Evolutionary conservation across 2,797 vertebrate genomes (phyloP).

Genomic region (Anomalospiza imberbis): DNA sequence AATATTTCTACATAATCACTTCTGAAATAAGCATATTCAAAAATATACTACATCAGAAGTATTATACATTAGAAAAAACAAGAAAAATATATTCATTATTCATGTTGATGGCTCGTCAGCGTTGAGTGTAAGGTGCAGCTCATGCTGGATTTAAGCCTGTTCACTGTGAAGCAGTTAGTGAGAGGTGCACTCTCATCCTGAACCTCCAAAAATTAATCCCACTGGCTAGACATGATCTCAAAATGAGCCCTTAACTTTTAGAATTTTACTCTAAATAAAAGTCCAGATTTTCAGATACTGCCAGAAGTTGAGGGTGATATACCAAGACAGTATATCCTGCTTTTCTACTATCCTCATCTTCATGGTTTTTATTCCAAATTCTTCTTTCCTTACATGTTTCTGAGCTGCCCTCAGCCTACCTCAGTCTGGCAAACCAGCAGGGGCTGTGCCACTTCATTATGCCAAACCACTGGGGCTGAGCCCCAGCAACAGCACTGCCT

Average conservation of each 20-base stretch:
- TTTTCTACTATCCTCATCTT: neutral
- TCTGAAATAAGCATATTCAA: neutral
- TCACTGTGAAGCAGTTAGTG: neutral
- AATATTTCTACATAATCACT: neutral
- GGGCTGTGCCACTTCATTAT: neutral
- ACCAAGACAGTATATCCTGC: neutral
- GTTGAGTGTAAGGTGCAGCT: neutral
- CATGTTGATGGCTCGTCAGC: neutral
- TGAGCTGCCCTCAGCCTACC: neutral
- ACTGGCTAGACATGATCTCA: neutral
- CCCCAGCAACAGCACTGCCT: neutral
- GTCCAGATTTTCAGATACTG: neutral
- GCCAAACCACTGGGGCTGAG: neutral
- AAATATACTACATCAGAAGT: neutral
- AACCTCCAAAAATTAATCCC: neutral
- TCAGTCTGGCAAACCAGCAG: neutral
- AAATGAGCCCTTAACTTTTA: neutral
- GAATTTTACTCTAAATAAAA: neutral
- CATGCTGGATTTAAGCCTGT: neutral
- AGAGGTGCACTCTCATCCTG: neutral
- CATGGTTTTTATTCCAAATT: neutral
- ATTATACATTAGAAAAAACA: neutral
- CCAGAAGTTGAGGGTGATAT: neutral
- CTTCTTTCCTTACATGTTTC: neutral
- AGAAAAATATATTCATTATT: neutral